Evolutionary conservation across 2,797 vertebrate genomes (phyloP).

Genomic region (Enteromius anoplus): DNA sequence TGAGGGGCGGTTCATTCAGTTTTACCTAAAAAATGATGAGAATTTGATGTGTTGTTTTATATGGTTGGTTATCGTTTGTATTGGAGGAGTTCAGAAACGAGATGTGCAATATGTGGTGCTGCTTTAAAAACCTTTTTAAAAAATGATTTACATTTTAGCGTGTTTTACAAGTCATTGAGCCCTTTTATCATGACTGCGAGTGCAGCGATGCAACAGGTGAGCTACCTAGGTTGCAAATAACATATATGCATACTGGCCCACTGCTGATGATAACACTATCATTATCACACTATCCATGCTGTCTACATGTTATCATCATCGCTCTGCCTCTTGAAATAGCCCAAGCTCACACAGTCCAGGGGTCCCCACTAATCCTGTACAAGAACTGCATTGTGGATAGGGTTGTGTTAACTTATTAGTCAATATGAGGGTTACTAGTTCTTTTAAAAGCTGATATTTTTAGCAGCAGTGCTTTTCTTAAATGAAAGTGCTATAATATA

Average conservation of each 20-base stretch:
- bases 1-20: neutral
- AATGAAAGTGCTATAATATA: neutral
- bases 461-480: neutral
- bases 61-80: neutral
- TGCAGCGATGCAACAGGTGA: neutral
- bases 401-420: neutral
- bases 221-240: neutral
- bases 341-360: slow-evolving; percentile 70
- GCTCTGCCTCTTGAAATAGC: slow-evolving; percentile 71
- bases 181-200: neutral
- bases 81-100: neutral
- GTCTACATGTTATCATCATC: slow-evolving; percentile 64
- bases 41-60: neutral
- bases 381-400: slow-evolving; percentile 62
- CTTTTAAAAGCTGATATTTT: neutral
- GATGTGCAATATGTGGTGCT: neutral
- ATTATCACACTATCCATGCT: slow-evolving; percentile 22
- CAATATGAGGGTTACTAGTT: neutral
- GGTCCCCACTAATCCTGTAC: slow-evolving; percentile 68
- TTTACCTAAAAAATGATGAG: neutral
- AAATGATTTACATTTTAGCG: neutral
- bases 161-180: neutral
- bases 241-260: neutral
- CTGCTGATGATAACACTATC: neutral
- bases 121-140: neutral